Evolutionary conservation across 1,140 invertebrate genomes (phyloP), one percentile per base, ranked within the genome.

Genomic region (Penaeus vannamei): DNA sequence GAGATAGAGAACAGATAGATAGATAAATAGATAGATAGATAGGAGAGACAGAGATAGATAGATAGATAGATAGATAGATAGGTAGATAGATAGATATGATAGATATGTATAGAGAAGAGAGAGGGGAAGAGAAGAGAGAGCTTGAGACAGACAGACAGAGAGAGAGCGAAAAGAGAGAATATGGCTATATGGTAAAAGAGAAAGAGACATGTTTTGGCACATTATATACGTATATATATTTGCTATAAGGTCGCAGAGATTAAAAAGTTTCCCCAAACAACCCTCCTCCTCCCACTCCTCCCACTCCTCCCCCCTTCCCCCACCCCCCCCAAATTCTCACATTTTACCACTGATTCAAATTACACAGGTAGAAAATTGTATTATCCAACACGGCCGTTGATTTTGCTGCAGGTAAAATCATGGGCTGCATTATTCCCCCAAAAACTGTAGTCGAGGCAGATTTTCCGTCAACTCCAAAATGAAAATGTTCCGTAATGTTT

Each of bases 301-400:
- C 72, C 46, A 22, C 46, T 42, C 22, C 59, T 32, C 59, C 77
- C 20, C 77, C 59, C 12, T 42, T 32, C 10, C 32, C 42, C 79
- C 22, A 42, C 76, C 22, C 76, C 29, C 2, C 12, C 72, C 59
- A 85, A 89, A 89, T 84, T 84, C 87, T 83, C 87, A 84, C 87
- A 89, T 89, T 89, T 84, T 53, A 81, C 87, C 87, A 76, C 87
- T 79, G 82, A 89, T 89, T 89, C 87, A 89, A 89, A 89, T 89
- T 89, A 89, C 87, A 89, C 77, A 79, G 87, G 87, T 89, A 89
- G 87, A 89, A 89, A 89, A 89, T 89, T 85, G 87, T 89, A 89
- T 89, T 89, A 89, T 89, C 60, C 87, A 46, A 59, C 32, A 36
- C 82, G 82, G 72, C 60, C 72, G 82, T 64, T 85, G 87, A 84